Percentiles rank a stretch among this genome's conserved stretches.
Conservation (phyloP, 2,797 vertebrate species). For the Enteromius unitaeniatus region DNA sequence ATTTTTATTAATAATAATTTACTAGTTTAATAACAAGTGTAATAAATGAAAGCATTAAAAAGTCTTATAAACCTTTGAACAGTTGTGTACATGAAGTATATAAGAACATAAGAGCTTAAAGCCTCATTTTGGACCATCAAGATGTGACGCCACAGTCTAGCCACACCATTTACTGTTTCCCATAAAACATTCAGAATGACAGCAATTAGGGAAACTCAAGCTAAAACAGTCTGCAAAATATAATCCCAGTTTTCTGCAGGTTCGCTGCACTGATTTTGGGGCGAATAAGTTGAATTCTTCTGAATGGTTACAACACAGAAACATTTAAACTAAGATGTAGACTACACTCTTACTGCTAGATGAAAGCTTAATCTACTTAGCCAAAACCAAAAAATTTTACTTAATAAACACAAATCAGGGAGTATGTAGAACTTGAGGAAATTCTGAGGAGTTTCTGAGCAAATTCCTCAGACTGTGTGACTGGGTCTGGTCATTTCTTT, state of each 20-base stretch:
- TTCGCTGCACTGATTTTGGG: not conserved
- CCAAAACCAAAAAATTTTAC: not conserved
- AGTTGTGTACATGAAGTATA: not conserved
- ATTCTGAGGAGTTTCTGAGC: not conserved
- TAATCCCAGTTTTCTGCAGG: not conserved
- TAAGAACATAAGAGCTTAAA: not conserved
- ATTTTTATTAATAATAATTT: not conserved
- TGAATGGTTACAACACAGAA: not conserved
- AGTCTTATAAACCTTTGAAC: not conserved
- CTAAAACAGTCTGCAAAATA: not conserved
- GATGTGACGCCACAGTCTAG: not conserved
- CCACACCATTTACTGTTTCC: not conserved
- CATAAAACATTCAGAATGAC: not conserved
- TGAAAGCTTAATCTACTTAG: conserved; percentile 8
- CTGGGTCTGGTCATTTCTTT: not conserved
- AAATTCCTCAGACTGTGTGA: not conserved
- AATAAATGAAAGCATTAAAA: not conserved
- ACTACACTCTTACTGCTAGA: not conserved
- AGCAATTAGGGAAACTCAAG: not conserved
- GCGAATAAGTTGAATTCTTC: not conserved
- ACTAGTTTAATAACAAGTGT: too few species aligned
- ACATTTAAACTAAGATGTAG: not conserved
- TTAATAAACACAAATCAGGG: not conserved
- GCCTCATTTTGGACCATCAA: not conserved
- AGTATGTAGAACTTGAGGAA: not conserved